Percentiles rank a stretch among this genome's conserved stretches.
These are phyloP conservation scores for Calyptomena viridis DNA, from an alignment of 2,113 vertebrate genomes.

Conservation along the genomic window DNA sequence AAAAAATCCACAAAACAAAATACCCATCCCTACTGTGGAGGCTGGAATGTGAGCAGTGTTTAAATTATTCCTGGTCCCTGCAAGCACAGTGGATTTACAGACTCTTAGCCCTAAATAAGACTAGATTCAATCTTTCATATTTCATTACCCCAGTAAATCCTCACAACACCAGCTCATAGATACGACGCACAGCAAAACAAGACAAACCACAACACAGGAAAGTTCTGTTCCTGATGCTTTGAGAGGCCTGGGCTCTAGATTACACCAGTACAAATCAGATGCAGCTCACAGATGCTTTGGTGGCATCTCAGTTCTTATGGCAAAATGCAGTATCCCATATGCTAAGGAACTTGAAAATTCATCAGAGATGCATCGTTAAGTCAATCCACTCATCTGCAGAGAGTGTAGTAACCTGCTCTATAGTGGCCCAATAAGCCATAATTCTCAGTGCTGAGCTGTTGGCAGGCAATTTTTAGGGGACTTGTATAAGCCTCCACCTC, in stretches of 20 bases:
- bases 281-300: not conserved
- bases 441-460: not conserved
- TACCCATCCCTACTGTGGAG: slow-evolving; percentile 24
- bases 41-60: slow-evolving; percentile 59
- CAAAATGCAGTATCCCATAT: not conserved
- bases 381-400: not conserved
- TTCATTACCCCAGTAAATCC: slow-evolving; percentile 16
- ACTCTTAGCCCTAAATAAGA: slow-evolving; percentile 34
- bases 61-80: slow-evolving; percentile 37
- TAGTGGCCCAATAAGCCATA: not conserved
- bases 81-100: not conserved
- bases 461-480: not conserved
- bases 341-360: not conserved
- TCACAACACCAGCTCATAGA: not conserved
- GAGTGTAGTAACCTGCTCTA: not conserved
- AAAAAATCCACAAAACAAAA: slow-evolving; percentile 63
- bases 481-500: not conserved
- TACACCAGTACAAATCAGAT: not conserved
- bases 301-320: not conserved
- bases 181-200: not conserved
- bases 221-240: not conserved
- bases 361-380: not conserved
- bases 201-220: not conserved
- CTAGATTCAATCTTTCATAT: slow-evolving; percentile 25
- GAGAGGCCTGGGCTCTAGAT: not conserved